A percentile compares a stretch with the other conserved stretches of the same genome.
These are phyloP conservation scores for Tachuris rubrigastra DNA, from an alignment of 2,113 vertebrate species.

Conservation along the genomic window DNA sequence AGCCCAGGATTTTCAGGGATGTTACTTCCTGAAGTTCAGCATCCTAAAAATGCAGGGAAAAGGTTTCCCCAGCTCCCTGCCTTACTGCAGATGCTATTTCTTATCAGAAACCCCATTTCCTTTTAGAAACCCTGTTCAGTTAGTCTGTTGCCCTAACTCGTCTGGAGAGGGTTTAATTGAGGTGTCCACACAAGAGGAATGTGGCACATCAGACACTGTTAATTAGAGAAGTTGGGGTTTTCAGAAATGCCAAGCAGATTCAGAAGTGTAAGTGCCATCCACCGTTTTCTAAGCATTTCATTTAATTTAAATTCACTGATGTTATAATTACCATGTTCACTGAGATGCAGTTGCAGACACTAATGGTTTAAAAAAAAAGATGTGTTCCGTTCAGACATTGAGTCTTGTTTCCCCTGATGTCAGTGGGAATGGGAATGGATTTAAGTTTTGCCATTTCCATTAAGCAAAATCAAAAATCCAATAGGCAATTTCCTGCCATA, in stretches of 20 bases:
- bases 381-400: background rate
- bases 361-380: background rate
- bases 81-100: background rate
- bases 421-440: background rate
- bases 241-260: background rate
- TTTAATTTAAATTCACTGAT: background rate
- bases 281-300: background rate
- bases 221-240: background rate
- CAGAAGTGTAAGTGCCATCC: background rate
- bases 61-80: constrained; percentile 60
- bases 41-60: constrained; percentile 58
- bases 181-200: background rate
- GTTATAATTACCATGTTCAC: background rate
- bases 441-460: constrained; percentile 44
- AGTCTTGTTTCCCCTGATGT: background rate
- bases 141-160: background rate
- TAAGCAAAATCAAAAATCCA: constrained; percentile 56
- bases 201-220: background rate
- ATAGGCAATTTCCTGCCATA: constrained; percentile 55
- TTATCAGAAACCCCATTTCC: background rate
- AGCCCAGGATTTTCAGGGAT: constrained; percentile 54
- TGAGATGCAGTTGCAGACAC: background rate
- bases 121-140: background rate
- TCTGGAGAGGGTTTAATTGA: background rate
- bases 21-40: constrained; percentile 59